Conservation (phyloP, 2,888 invertebrate genomes). For the Dysmachus trigonus region DNA sequence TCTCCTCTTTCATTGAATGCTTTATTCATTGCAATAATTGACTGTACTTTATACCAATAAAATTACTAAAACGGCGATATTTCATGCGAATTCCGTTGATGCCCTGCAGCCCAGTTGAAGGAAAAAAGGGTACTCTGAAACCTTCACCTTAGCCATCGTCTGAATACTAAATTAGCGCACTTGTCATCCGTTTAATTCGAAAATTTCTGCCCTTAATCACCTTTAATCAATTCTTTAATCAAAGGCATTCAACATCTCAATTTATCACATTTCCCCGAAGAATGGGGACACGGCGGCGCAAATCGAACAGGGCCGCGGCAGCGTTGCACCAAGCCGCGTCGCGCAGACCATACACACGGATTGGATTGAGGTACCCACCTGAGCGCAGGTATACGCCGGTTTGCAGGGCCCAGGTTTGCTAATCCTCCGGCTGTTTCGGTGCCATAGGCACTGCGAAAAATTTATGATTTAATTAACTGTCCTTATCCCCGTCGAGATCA, state of each 20-base stretch:
- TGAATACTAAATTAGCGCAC: slow-evolving; percentile 17
- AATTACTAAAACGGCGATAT: neutral
- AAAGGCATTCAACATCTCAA: slow-evolving; percentile 37
- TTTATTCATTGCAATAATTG: neutral
- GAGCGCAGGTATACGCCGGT: neutral
- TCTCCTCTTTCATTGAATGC: neutral
- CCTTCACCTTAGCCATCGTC: neutral
- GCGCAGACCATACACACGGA: neutral
- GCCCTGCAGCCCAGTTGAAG: neutral
- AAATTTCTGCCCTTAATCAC: slow-evolving; percentile 19
- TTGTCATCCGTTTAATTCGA: slow-evolving; percentile 24
- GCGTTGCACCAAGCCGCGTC: neutral
- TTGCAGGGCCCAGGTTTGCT: neutral
- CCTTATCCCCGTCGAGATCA: slow-evolving; percentile 42
- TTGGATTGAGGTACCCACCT: neutral
- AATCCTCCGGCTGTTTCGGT: neutral
- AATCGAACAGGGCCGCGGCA: neutral
- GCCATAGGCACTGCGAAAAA: slow-evolving; percentile 36
- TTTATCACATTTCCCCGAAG: slow-evolving; percentile 42
- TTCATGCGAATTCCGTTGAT: neutral
- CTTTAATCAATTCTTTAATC: slow-evolving; percentile 37
- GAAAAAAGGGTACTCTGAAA: neutral
- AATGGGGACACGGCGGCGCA: neutral
- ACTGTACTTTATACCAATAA: neutral
- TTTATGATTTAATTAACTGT: slow-evolving; percentile 46